Conservation (phyloP, 2,797 vertebrate genomes). For the Phrynocephalus guinanensis region DNA sequence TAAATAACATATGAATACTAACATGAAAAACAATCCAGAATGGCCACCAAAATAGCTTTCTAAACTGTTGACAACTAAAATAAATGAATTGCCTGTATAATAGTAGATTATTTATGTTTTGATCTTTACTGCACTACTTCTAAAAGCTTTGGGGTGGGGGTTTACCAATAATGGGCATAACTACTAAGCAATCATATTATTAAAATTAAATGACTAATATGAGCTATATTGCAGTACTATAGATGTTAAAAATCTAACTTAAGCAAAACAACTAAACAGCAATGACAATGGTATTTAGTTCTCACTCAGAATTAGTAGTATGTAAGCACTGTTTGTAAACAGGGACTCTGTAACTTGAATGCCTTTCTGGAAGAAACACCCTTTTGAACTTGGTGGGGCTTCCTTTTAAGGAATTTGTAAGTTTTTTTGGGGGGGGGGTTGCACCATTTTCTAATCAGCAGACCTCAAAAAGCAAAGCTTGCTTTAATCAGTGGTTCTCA, state of each 20-base stretch:
- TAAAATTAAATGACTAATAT: constrained; percentile 47
- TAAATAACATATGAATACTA: constrained; percentile 61
- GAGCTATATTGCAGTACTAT: neutral
- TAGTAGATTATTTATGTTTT: constrained; percentile 65
- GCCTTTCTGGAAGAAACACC: neutral
- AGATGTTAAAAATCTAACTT: constrained; percentile 3
- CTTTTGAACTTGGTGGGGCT: constrained; percentile 2
- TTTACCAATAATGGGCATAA: constrained; percentile 33
- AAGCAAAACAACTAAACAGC: neutral
- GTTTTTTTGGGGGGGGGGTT: neutral
- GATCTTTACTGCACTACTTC: constrained; percentile 61
- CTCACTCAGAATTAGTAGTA: neutral
- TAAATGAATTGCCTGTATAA: constrained; percentile 58
- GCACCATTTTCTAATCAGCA: neutral
- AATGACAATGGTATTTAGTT: neutral
- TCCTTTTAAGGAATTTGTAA: neutral
- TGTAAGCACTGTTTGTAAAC: neutral
- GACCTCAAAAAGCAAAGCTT: neutral
- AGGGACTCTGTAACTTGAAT: constrained; percentile 1
- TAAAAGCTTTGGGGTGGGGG: constrained; percentile 58
- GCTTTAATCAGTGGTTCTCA: neutral
- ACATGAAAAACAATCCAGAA: constrained; percentile 44
- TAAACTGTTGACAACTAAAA: constrained; percentile 38
- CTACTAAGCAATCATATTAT: neutral
- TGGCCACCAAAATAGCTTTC: constrained; percentile 48